These are phyloP conservation scores for Melanostigma gelatinosum DNA, from an alignment of 2,113 vertebrate species.

Conservation along the genomic window DNA sequence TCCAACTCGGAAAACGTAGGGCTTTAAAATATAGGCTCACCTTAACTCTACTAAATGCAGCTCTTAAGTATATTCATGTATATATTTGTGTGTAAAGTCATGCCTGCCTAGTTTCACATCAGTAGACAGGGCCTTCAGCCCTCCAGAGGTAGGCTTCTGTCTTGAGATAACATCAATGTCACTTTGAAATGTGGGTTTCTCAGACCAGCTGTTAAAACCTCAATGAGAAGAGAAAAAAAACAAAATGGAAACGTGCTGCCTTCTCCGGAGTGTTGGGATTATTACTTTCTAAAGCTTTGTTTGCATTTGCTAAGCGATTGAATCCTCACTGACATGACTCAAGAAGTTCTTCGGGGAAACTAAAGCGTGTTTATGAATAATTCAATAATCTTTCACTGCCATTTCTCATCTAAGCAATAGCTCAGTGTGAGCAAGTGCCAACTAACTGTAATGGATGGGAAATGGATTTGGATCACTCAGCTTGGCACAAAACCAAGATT, in stretches of 20 bases:
- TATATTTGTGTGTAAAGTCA: slow-evolving; percentile 14
- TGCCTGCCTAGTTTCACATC: slow-evolving; percentile 27
- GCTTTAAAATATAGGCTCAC: slow-evolving; percentile 20
- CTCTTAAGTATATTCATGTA: slow-evolving; percentile 17
- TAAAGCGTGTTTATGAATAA: background rate
- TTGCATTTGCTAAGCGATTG: background rate
- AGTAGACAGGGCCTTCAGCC: slow-evolving; percentile 33
- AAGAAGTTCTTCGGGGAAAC: background rate
- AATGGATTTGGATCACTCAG: background rate
- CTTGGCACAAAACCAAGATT: background rate
- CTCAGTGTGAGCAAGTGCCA: background rate
- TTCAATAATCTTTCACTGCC: background rate
- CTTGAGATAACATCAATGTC: slow-evolving; percentile 13
- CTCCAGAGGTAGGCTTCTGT: slow-evolving; percentile 27
- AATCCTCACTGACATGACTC: background rate
- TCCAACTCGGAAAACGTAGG: slow-evolving; percentile 8
- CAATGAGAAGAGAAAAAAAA: background rate
- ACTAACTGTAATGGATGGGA: background rate
- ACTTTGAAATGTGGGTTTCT: slow-evolving; percentile 46
- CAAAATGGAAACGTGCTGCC: background rate
- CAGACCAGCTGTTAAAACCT: slow-evolving; percentile 68
- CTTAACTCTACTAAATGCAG: slow-evolving; percentile 28
- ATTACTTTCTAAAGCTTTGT: background rate
- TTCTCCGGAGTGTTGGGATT: background rate
- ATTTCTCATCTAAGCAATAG: background rate